Evolutionary conservation across 2,797 vertebrate genomes (phyloP).

Genomic region (Lutjanus campechanus): DNA sequence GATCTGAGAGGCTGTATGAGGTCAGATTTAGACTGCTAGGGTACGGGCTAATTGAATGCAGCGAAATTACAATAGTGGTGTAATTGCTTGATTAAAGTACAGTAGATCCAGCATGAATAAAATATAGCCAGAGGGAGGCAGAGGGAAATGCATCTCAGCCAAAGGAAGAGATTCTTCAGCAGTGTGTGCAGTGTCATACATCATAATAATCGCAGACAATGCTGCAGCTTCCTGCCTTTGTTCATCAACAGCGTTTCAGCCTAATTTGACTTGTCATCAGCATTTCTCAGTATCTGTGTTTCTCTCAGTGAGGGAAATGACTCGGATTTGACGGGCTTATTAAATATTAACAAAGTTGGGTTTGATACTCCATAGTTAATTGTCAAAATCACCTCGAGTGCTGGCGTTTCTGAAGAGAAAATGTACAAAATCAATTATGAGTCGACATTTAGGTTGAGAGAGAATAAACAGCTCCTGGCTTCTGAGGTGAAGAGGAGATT

Average conservation of each 20-base stretch:
- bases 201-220: conserved; percentile 18
- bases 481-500: background rate
- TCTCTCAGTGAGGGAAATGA: conserved; percentile 9
- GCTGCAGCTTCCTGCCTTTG: conserved; percentile 7
- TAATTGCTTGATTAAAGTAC: conserved; percentile 50
- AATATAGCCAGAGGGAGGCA: conserved; percentile 17
- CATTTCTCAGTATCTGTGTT: conserved; percentile 16
- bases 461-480: background rate
- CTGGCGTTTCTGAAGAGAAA: conserved; percentile 18
- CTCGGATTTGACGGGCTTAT: conserved; percentile 11
- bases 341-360: conserved; percentile 4
- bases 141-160: conserved; percentile 13
- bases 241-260: background rate
- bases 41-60: conserved; percentile 47
- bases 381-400: background rate
- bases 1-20: conserved; percentile 31
- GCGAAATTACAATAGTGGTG: conserved; percentile 33
- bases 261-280: conserved; percentile 26
- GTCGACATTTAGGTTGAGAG: background rate
- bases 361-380: background rate
- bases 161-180: background rate
- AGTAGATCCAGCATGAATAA: conserved; percentile 46
- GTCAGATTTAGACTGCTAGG: conserved; percentile 33
- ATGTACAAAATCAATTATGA: conserved; percentile 14
- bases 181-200: background rate